phyloP scores from a whole-genome alignment of 2,797 vertebrate genomes.

The Coregonus suidteri region DNA sequence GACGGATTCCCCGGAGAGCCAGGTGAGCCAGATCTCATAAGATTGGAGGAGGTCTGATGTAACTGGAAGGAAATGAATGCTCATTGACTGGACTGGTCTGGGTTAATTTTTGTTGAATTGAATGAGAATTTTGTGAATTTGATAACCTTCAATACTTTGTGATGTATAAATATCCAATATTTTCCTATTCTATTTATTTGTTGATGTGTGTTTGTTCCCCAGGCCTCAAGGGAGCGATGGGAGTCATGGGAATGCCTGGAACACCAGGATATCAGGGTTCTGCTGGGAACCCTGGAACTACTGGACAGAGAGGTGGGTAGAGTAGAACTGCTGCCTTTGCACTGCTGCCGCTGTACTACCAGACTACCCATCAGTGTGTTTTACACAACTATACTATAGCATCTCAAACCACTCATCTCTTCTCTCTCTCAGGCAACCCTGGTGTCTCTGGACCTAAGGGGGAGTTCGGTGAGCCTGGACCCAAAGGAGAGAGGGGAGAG shows the following conservation, averaged over 20 bases:
- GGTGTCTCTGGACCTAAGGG: conserved; percentile 83
- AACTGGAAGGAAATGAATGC: background rate
- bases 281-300: conserved; percentile 76
- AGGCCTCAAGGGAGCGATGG: conserved; percentile 97
- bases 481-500: conserved; percentile 90
- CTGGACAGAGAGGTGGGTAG: conserved; percentile 85
- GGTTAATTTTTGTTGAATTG: background rate
- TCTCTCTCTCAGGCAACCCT: conserved; percentile 76
- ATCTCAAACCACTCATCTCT: background rate
- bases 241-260: conserved; percentile 90
- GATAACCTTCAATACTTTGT: background rate
- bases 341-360: too few relatives aligned
- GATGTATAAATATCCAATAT: background rate
- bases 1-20: conserved; percentile 81
- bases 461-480: conserved; percentile 76
- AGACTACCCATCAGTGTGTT: background rate
- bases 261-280: conserved; percentile 76
- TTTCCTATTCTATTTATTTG: conserved; percentile 12
- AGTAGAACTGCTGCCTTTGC: too few relatives aligned
- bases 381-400: background rate
- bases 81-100: conserved; percentile 1
- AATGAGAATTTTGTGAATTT: background rate
- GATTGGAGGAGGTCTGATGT: background rate
- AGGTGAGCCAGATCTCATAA: conserved; percentile 73
- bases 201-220: conserved; percentile 28